Evolutionary conservation across 2,797 vertebrate genomes (phyloP).

Genomic region (Eulemur rubriventer): DNA sequence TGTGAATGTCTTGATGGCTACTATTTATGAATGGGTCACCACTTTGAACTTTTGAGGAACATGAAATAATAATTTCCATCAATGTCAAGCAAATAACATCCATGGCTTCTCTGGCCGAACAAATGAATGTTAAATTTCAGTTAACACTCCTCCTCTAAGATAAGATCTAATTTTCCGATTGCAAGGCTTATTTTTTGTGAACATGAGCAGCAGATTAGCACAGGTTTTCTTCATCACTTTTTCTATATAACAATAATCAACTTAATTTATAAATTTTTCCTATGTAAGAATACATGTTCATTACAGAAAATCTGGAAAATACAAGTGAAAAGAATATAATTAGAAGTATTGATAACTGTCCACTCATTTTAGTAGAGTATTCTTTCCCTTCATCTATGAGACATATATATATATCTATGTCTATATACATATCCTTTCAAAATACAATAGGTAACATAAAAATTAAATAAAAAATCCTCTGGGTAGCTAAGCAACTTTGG

Average conservation of each 20-base stretch:
- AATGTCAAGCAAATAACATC: background rate
- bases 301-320: background rate
- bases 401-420: background rate
- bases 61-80: background rate
- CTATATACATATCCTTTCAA: constrained; percentile 8
- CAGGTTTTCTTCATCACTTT: background rate
- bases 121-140: background rate
- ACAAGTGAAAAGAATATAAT: background rate
- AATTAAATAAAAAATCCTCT: constrained; percentile 40
- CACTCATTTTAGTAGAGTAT: background rate
- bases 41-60: background rate
- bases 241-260: background rate
- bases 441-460: constrained; percentile 11
- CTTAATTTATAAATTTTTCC: background rate
- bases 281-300: background rate
- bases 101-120: background rate
- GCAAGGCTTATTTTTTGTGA: background rate
- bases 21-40: background rate
- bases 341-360: background rate
- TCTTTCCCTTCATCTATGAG: background rate
- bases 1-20: background rate
- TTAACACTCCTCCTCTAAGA: background rate
- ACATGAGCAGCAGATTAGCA: background rate
- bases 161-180: background rate
- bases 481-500: background rate